Conservation (phyloP, 2,888 invertebrate species). For the Drosophila borealis region DNA sequence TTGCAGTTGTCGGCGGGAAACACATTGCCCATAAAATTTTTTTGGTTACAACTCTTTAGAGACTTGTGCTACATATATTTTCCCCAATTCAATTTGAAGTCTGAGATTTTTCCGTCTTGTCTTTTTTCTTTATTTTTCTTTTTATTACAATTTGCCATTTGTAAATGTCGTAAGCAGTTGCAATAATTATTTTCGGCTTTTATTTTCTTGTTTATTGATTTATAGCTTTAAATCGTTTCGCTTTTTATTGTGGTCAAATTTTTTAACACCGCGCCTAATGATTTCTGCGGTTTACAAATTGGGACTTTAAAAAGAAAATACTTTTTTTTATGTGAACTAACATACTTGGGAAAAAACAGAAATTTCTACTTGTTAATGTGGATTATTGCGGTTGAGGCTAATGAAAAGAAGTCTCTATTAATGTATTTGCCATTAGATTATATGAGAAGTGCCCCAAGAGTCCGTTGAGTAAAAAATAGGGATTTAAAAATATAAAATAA, state of each 20-base stretch:
- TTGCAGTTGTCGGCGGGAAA: conserved; percentile 48
- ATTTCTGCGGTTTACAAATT: conserved; percentile 51
- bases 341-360: not conserved
- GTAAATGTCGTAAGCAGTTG: conserved; percentile 61
- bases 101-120: conserved; percentile 10
- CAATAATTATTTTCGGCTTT: conserved; percentile 50
- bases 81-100: conserved; percentile 35
- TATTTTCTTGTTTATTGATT: conserved; percentile 57
- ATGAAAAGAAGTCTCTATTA: conserved; percentile 9
- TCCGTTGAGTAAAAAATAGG: too few species aligned
- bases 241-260: conserved; percentile 51
- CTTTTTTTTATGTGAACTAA: not conserved
- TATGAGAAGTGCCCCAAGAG: not conserved
- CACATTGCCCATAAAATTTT: conserved; percentile 50
- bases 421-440: conserved; percentile 8
- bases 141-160: conserved; percentile 74
- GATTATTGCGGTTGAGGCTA: conserved; percentile 43
- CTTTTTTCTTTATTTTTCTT: conserved; percentile 12
- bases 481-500: not conserved
- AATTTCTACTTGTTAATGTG: conserved; percentile 28
- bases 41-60: conserved; percentile 55
- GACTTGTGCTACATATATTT: conserved; percentile 62
- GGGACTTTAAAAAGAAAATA: conserved; percentile 14
- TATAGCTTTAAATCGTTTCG: conserved; percentile 56
- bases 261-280: conserved; percentile 62